Evolutionary conservation across 2,888 invertebrate species (phyloP).

Genomic region (Hirtodrosophila cameraria): DNA sequence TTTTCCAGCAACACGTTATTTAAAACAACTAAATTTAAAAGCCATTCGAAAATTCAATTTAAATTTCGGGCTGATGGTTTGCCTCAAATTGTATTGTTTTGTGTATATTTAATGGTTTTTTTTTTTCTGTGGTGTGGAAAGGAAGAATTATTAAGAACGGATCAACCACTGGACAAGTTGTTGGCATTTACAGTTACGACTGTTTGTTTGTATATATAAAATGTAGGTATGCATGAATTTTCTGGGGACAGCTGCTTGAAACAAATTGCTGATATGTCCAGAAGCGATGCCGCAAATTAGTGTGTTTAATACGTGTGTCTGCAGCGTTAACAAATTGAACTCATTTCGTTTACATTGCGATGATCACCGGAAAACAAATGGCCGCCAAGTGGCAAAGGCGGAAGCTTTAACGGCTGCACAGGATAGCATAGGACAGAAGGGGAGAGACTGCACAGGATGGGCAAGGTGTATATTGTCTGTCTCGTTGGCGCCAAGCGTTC

Average conservation of each 20-base stretch:
- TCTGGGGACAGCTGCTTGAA: slow-evolving; percentile 75
- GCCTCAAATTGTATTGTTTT: slow-evolving; percentile 23
- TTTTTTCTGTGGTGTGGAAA: slow-evolving; percentile 52
- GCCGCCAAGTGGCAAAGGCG: slow-evolving; percentile 48
- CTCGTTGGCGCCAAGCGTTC: slow-evolving; percentile 19
- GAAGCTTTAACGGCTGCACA: slow-evolving; percentile 46
- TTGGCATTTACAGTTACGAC: slow-evolving; percentile 33
- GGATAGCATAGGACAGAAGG: slow-evolving; percentile 8
- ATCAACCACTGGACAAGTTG: slow-evolving; percentile 51
- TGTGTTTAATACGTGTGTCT: slow-evolving; percentile 73
- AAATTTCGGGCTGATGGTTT: slow-evolving; percentile 3
- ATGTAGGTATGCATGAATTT: slow-evolving; percentile 5
- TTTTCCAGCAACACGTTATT: too few relatives aligned
- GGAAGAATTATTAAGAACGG: slow-evolving; percentile 45
- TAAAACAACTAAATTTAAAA: too few relatives aligned
- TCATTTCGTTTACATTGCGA: slow-evolving; percentile 75
- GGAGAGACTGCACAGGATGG: not conserved
- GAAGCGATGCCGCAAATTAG: slow-evolving; percentile 81
- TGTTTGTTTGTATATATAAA: slow-evolving; percentile 6
- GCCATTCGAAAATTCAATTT: slow-evolving; percentile 3
- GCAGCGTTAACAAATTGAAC: slow-evolving; percentile 73
- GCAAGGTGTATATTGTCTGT: slow-evolving; percentile 27
- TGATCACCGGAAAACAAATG: slow-evolving; percentile 80
- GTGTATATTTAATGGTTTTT: not conserved
- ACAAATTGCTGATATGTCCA: slow-evolving; percentile 79